Conservation (phyloP, 2,888 invertebrate species). For the Tenthredo notha region DNA sequence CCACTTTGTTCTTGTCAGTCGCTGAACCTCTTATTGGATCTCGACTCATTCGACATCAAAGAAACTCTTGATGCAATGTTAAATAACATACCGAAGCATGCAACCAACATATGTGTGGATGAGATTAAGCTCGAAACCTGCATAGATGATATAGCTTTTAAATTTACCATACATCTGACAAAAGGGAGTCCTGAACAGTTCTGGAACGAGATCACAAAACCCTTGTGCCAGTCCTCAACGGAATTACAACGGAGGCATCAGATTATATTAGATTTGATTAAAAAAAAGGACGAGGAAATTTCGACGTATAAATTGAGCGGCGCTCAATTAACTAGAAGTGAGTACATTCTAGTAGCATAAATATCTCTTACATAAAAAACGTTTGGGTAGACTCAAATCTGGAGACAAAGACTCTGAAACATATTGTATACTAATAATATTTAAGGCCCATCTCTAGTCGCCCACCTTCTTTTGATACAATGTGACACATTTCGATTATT, state of each 20-base stretch:
- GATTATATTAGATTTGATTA: slow-evolving; percentile 67
- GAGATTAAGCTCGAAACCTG: slow-evolving; percentile 64
- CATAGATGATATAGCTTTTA: slow-evolving; percentile 67
- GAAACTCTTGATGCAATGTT: slow-evolving; percentile 65
- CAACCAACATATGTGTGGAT: slow-evolving; percentile 58
- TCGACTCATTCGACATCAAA: slow-evolving; percentile 63
- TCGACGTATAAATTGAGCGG: slow-evolving; percentile 72
- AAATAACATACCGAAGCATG: slow-evolving; percentile 64
- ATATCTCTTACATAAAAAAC: not conserved
- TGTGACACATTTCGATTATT: too few relatives aligned
- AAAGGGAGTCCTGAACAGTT: slow-evolving; percentile 65
- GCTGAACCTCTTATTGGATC: slow-evolving; percentile 69
- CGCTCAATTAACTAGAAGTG: slow-evolving; percentile 70
- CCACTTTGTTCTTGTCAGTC: slow-evolving; percentile 61
- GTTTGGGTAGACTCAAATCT: not conserved
- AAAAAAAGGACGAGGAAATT: slow-evolving; percentile 73
- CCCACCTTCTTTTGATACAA: too few relatives aligned
- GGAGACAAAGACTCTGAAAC: not conserved
- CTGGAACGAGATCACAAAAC: slow-evolving; percentile 68
- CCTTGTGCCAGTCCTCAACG: slow-evolving; percentile 64
- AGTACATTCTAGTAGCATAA: slow-evolving; percentile 17
- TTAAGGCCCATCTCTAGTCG: too few relatives aligned
- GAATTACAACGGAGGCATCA: slow-evolving; percentile 66
- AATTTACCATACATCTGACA: slow-evolving; percentile 67
- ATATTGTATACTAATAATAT: not conserved